These are phyloP conservation scores for Aleadryas rufinucha DNA, from an alignment of 2,113 vertebrate species.

Conservation along the genomic window DNA sequence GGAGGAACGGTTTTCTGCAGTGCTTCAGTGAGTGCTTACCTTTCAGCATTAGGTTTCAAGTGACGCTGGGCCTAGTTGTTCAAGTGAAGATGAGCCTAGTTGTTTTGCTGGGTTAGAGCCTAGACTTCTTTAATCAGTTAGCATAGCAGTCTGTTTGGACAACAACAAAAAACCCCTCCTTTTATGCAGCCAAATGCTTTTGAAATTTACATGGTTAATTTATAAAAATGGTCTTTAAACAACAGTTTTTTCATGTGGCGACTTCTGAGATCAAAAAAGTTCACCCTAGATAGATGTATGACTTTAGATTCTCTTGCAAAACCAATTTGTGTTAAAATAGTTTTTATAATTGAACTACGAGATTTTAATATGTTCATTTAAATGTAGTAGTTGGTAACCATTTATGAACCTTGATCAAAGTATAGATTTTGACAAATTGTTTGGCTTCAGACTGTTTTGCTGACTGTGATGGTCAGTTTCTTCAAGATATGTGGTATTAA, in stretches of 20 bases:
- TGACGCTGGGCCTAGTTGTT: fast-evolving
- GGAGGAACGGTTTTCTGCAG: not conserved
- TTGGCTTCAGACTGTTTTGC: not conserved
- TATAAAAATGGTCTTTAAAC: not conserved
- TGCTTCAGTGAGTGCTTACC: not conserved
- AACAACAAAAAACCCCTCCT: not conserved
- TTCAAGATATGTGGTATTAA: not conserved
- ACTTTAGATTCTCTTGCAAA: not conserved
- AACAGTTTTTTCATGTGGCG: not conserved
- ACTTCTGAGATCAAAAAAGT: not conserved
- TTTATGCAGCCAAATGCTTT: not conserved
- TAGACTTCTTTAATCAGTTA: not conserved
- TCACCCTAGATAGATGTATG: not conserved
- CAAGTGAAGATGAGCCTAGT: not conserved
- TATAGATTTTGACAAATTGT: not conserved
- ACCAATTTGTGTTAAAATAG: not conserved
- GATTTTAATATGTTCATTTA: not conserved
- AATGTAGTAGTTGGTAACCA: not conserved
- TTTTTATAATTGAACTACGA: not conserved
- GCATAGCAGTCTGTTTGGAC: not conserved
- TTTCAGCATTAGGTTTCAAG: not conserved
- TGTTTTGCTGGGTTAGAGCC: not conserved
- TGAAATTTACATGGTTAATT: not conserved
- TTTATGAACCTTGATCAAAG: not conserved
- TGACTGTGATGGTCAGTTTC: not conserved